Percentiles rank a stretch among this genome's conserved stretches.
Evolutionary conservation across 2,888 invertebrate genomes (phyloP).

Genomic region (Desoria tigrina): DNA sequence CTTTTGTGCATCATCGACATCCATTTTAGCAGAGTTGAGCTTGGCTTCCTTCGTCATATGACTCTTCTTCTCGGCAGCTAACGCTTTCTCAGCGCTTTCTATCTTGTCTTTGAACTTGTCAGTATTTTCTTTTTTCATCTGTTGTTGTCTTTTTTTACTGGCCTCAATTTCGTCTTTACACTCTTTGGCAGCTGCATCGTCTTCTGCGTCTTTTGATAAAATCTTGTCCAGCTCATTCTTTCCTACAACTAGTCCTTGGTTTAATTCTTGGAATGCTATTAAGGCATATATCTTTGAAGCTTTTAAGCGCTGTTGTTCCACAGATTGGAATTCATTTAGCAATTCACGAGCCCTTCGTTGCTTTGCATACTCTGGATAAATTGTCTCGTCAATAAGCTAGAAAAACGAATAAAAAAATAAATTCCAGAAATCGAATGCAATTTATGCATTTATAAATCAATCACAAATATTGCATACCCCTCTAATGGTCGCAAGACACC

Average conservation of each 20-base stretch:
- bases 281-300: conserved; percentile 30
- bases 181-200: conserved; percentile 59
- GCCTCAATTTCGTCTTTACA: conserved; percentile 62
- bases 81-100: conserved; percentile 65
- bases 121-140: conserved; percentile 37
- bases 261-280: conserved; percentile 29
- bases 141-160: conserved; percentile 33
- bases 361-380: conserved; percentile 84
- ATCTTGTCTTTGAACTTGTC: conserved; percentile 70
- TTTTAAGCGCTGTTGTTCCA: conserved; percentile 34
- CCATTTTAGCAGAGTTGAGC: conserved; percentile 38
- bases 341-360: conserved; percentile 48
- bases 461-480: conserved; percentile 68
- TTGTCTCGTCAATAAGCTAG: conserved; percentile 71
- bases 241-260: conserved; percentile 69
- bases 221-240: conserved; percentile 79
- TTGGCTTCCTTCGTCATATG: conserved; percentile 69
- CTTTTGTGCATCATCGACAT: conserved; percentile 60
- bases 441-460: no score
- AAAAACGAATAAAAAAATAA: conserved; percentile 25
- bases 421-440: neutral
- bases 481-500: conserved; percentile 82
- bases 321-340: conserved; percentile 43
- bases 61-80: conserved; percentile 66
- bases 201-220: conserved; percentile 39